Percentiles rank a stretch among this genome's conserved stretches.
Evolutionary conservation across 2,888 invertebrate species (phyloP).

Genomic region (Ormyrus labotus): DNA sequence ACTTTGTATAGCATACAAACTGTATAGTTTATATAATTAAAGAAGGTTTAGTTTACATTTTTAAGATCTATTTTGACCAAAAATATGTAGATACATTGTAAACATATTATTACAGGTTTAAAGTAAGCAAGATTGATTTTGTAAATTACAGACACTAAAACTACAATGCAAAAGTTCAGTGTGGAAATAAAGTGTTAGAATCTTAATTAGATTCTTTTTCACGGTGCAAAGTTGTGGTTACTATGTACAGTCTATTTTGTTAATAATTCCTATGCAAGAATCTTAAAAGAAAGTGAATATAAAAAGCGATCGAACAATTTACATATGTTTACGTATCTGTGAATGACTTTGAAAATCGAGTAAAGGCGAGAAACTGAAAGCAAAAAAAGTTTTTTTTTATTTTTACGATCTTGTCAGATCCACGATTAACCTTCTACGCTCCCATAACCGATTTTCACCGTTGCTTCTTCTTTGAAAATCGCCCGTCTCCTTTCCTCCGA

Average conservation of each 20-base stretch:
- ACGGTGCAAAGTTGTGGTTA: neutral
- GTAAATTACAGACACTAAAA: neutral
- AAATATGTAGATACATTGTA: conserved; percentile 30
- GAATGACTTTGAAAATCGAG: no score
- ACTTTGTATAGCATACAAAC: conserved; percentile 5
- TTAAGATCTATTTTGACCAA: conserved; percentile 29
- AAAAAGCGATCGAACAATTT: no score
- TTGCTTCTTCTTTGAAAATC: conserved; percentile 41
- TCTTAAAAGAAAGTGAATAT: neutral
- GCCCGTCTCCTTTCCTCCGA: neutral
- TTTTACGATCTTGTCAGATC: neutral
- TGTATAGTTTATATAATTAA: neutral
- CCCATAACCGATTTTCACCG: conserved; percentile 40
- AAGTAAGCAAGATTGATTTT: neutral
- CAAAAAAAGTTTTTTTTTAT: neutral
- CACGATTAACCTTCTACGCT: conserved; percentile 16
- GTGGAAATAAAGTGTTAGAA: neutral
- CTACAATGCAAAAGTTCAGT: neutral
- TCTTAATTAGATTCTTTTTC: neutral
- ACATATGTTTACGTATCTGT: no score
- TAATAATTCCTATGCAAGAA: neutral
- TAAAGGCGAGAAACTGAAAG: neutral
- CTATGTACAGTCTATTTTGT: conserved; percentile 1
- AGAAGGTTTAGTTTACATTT: conserved; percentile 12
- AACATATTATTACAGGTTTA: neutral